Evolutionary conservation across 2,113 vertebrate genomes (phyloP).

Genomic region (Caranx ignobilis): DNA sequence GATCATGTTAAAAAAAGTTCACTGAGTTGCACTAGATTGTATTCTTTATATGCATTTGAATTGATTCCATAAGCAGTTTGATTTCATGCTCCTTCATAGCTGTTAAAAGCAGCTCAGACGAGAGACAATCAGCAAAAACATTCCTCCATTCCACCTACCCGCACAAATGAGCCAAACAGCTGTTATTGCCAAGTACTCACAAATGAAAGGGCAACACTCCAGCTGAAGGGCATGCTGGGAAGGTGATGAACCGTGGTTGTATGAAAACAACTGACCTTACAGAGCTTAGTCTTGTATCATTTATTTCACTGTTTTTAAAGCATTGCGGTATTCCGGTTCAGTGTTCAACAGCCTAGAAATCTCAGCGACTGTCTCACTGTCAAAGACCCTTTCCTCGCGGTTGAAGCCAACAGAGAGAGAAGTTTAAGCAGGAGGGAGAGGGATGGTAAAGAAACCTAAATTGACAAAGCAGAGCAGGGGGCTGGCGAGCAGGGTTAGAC

Average conservation of each 20-base stretch:
- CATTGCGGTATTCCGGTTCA: background rate
- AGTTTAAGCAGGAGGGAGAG: background rate
- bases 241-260: constrained; percentile 22
- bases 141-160: constrained; percentile 18
- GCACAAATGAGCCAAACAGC: background rate
- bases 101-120: constrained; percentile 9
- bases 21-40: background rate
- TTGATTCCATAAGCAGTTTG: background rate
- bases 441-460: background rate
- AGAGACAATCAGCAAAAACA: constrained; percentile 14
- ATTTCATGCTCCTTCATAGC: background rate
- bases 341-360: constrained; percentile 11
- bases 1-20: background rate
- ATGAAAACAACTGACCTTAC: constrained; percentile 23
- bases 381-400: background rate
- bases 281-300: constrained; percentile 1
- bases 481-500: background rate
- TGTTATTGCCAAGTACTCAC: constrained; percentile 27
- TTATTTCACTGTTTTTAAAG: background rate
- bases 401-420: background rate
- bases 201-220: constrained; percentile 25
- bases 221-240: constrained; percentile 24
- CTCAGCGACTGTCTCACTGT: background rate
- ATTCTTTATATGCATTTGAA: background rate
- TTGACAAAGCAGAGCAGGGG: background rate